Conservation (phyloP, 2,113 vertebrate species). For the Myiagra hebetior region DNA sequence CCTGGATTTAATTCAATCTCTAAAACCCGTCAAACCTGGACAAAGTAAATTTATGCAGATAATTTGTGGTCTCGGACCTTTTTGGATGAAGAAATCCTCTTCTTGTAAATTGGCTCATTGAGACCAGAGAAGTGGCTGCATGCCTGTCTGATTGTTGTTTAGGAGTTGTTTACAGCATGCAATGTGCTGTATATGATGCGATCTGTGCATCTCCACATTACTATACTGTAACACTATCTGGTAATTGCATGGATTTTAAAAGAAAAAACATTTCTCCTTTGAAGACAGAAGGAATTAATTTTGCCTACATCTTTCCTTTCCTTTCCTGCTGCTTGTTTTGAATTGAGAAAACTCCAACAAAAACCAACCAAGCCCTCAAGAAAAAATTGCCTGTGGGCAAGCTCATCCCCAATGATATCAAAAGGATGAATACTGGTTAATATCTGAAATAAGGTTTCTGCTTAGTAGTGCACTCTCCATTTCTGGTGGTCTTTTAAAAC, state of each 20-base stretch:
- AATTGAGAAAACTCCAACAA: not conserved
- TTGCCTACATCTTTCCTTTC: not conserved
- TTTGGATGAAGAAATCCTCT: not conserved
- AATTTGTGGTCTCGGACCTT: not conserved
- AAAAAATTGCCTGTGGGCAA: not conserved
- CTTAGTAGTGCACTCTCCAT: not conserved
- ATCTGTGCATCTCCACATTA: not conserved
- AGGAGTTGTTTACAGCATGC: not conserved
- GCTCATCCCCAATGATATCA: not conserved
- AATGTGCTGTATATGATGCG: not conserved
- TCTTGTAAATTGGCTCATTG: not conserved
- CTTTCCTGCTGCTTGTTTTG: not conserved
- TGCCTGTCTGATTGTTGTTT: not conserved
- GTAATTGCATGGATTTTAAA: not conserved
- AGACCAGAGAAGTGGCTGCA: not conserved
- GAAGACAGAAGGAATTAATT: not conserved
- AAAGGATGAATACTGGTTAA: not conserved
- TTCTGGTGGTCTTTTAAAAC: not conserved
- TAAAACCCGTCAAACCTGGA: not conserved
- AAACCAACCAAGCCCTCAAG: not conserved
- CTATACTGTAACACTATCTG: not conserved
- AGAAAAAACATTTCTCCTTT: not conserved
- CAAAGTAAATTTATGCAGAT: not conserved
- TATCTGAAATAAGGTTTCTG: not conserved
- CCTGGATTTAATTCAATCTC: not conserved